Evolutionary conservation across 2,888 invertebrate species (phyloP).

Genomic region (Clistopyga incitator): DNA sequence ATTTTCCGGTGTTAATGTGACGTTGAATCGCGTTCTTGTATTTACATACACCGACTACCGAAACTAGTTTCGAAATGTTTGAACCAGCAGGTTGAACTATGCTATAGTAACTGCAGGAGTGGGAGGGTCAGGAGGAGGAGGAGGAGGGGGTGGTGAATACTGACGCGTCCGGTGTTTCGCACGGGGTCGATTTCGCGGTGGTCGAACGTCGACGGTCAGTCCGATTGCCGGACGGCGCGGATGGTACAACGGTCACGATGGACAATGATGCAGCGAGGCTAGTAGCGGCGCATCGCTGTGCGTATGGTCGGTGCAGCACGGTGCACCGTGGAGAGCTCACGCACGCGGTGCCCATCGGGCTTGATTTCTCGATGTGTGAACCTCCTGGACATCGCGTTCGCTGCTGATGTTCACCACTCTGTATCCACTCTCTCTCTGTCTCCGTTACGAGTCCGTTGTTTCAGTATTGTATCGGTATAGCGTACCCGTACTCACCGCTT

Average conservation of each 20-base stretch:
- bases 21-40: constrained; percentile 4
- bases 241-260: constrained; percentile 49
- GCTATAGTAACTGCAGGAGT: background rate
- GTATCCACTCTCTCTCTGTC: constrained; percentile 19
- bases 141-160: constrained; percentile 29
- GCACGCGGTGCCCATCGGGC: constrained; percentile 79
- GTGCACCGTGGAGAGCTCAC: constrained; percentile 68
- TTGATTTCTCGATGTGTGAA: constrained; percentile 75
- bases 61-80: constrained; percentile 19
- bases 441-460: constrained; percentile 56
- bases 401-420: constrained; percentile 55
- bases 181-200: constrained; percentile 62
- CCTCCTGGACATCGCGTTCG: constrained; percentile 53
- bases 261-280: constrained; percentile 65
- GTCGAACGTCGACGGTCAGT: constrained; percentile 64
- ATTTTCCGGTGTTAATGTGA: background rate
- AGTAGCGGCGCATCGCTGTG: constrained; percentile 70
- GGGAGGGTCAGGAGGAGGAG: no score
- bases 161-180: constrained; percentile 45
- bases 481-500: constrained; percentile 27
- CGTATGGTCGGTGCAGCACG: constrained; percentile 55
- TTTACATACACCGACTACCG: background rate
- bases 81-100: constrained; percentile 20
- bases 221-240: constrained; percentile 59
- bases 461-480: constrained; percentile 57